phyloP scores from a whole-genome alignment of 1,140 invertebrate genomes.

The Tetranychus cinnabarinus region DNA sequence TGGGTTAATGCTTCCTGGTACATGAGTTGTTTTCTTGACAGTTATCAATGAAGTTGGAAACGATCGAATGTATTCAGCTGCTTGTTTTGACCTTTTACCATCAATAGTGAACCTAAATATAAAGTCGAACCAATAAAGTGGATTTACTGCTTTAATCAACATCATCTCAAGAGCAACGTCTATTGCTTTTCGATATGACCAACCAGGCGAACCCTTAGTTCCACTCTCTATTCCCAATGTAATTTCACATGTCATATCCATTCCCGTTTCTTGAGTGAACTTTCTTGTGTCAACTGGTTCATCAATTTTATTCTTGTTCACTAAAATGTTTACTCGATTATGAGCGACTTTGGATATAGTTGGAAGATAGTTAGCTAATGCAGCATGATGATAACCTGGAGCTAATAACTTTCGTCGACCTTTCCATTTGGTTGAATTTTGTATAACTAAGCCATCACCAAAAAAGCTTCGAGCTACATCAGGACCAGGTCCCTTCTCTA shows the following conservation, averaged over 20 bases:
- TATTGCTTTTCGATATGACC: not conserved
- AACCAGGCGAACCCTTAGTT: not conserved
- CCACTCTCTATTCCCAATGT: not conserved
- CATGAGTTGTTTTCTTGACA: not conserved
- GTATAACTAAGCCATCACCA: not conserved
- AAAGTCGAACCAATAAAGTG: not conserved
- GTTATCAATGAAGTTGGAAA: not conserved
- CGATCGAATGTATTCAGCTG: not conserved
- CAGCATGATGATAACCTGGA: not conserved
- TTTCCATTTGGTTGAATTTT: not conserved
- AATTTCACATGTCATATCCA: not conserved
- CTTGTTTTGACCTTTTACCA: not conserved
- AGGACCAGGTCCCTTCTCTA: not conserved
- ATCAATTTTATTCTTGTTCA: not conserved
- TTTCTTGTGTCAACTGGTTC: not conserved
- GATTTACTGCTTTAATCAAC: not conserved
- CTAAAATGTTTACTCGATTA: not conserved
- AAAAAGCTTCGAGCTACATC: not conserved
- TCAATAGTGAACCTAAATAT: not conserved
- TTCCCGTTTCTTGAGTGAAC: not conserved
- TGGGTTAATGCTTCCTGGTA: too few species aligned
- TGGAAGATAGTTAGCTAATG: not conserved
- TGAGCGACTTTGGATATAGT: not conserved
- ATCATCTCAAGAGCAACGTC: not conserved
- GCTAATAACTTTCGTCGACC: not conserved